A percentile compares a stretch with the other conserved stretches of the same genome.
Evolutionary conservation across 2,888 invertebrate species (phyloP).

Genomic region (Elmis aenea): DNA sequence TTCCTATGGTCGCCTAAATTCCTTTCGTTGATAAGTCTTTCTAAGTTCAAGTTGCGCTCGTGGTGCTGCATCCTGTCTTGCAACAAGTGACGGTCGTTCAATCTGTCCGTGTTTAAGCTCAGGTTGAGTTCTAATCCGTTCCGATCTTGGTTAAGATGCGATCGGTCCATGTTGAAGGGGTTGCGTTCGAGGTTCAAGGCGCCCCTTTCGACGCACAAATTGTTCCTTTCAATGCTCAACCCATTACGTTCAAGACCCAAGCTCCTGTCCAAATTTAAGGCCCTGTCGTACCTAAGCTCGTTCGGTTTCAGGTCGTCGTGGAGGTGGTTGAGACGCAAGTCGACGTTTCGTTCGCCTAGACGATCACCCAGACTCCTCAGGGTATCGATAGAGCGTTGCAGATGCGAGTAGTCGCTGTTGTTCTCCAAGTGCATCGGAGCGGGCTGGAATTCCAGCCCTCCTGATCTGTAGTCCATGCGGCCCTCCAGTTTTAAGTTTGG

Average conservation of each 20-base stretch:
- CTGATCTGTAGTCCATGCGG: slow-evolving; percentile 44
- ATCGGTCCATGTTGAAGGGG: slow-evolving; percentile 21
- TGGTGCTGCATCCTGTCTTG: slow-evolving; percentile 39
- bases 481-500: slow-evolving; percentile 39
- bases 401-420: slow-evolving; percentile 40
- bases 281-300: not conserved
- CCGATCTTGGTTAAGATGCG: slow-evolving; percentile 21
- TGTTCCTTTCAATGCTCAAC: slow-evolving; percentile 6
- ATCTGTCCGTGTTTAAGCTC: slow-evolving; percentile 34
- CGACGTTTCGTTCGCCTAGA: slow-evolving; percentile 44
- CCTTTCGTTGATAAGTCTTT: slow-evolving; percentile 33
- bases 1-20: slow-evolving; percentile 23
- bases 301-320: slow-evolving; percentile 33
- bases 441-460: slow-evolving; percentile 46
- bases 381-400: slow-evolving; percentile 46
- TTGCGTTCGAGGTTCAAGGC: slow-evolving; percentile 5
- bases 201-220: too few species aligned
- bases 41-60: slow-evolving; percentile 35
- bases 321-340: slow-evolving; percentile 41
- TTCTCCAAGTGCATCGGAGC: slow-evolving; percentile 41
- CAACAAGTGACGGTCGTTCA: slow-evolving; percentile 28
- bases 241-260: not conserved
- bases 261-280: slow-evolving; percentile 1
- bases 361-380: slow-evolving; percentile 44
- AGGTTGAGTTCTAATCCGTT: slow-evolving; percentile 41